These are phyloP conservation scores for Loris lydekkerianus DNA, from an alignment of 2,797 vertebrate genomes.

Conservation along the genomic window DNA sequence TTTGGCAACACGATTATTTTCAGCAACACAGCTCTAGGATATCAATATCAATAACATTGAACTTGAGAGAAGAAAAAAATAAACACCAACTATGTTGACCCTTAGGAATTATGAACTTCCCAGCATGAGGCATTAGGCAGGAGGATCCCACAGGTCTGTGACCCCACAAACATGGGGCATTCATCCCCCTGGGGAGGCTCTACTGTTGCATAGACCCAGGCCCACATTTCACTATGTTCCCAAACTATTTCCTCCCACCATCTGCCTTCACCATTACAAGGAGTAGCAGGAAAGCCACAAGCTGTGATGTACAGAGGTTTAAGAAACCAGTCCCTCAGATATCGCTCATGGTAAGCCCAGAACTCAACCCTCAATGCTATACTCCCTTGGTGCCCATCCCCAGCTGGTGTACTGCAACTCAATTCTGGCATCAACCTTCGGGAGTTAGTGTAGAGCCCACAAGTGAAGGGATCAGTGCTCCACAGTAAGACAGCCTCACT, in stretches of 20 bases:
- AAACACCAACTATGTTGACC: not conserved
- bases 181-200: not conserved
- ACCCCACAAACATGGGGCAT: not conserved
- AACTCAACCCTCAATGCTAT: not conserved
- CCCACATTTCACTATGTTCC: not conserved
- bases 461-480: not conserved
- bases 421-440: not conserved
- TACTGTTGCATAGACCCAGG: not conserved
- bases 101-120: not conserved
- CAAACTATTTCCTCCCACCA: not conserved
- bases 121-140: not conserved
- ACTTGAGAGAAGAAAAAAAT: slow-evolving; percentile 41
- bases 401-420: not conserved
- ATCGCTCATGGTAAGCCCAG: not conserved
- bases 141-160: not conserved
- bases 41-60: slow-evolving; percentile 75
- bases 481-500: not conserved
- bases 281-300: not conserved
- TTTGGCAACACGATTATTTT: slow-evolving; percentile 71
- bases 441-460: not conserved
- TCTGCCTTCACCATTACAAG: not conserved
- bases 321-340: not conserved
- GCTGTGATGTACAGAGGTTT: not conserved
- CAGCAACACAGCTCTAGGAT: slow-evolving; percentile 61
- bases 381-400: not conserved